Evolutionary conservation across 2,797 vertebrate genomes (phyloP), one percentile per base, ranked within the genome.

Genomic region (Hippoglossus hippoglossus): DNA sequence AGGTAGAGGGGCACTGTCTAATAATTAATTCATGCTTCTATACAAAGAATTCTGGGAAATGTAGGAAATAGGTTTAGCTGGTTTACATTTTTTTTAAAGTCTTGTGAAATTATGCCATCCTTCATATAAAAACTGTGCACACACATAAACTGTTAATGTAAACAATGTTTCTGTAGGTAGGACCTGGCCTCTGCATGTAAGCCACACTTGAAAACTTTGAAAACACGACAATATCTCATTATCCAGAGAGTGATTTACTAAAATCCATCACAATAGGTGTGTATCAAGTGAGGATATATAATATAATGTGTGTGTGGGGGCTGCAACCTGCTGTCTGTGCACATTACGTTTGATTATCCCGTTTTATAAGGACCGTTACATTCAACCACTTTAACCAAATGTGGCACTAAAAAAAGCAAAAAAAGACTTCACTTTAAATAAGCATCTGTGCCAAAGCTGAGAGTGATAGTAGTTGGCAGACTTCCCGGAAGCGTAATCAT

Each of bases 401-500:
- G 58, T 46, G 64, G 44, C 66, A 67, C 51, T 59, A 50, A 88
- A 83, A 50, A 41, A 15, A 22, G 55, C 66, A 31, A 60, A 55
- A 36, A 58, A 54, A 67, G 72, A 63, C 24, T 75, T 65, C 78
- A 78, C 75, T 81, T 82, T 82, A 80, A 89, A 83, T 72, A 73
- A 77, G 75, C 69, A 79, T 80, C 79, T 82, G 80, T 79, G 86
- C 77, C 80, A 73, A 79, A 77, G 72, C 79, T 77, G 71, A 66
- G 63, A 67, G 71, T 71, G 77, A 84, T 83, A 72, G 81, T 59
- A 56, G 73, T 64, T 91, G 89, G 86, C 89, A 87, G 75, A 64
- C 77, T 83, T 90, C 84, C 82, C 54, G n/a, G 78, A 79, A 83
- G 62, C 75, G 71, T 77, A 79, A 88, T 85, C 75, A 81, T 82